Conservation (phyloP, 2,888 invertebrate genomes). For the Cosmopolites sordidus region DNA sequence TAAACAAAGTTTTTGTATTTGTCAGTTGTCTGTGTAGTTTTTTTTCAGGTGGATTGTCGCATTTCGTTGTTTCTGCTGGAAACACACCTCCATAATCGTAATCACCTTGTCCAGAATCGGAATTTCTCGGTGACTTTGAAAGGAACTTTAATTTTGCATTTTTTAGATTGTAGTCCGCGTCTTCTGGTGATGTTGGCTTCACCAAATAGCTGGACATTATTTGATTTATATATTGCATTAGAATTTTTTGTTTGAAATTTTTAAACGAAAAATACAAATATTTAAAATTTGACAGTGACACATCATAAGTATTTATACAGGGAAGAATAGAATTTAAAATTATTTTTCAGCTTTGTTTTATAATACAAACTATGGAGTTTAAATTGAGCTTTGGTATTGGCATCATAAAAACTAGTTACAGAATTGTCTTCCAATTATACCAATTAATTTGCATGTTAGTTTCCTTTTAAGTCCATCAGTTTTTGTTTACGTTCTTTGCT, state of each 20-base stretch:
- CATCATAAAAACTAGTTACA: no score
- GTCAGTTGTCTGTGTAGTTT: constrained; percentile 20
- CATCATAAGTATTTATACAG: no score
- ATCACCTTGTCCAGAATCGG: constrained; percentile 27
- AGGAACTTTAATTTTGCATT: background rate
- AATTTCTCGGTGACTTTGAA: background rate
- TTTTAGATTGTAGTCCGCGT: background rate
- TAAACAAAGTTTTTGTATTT: constrained; percentile 27
- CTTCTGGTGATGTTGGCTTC: background rate
- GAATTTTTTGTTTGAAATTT: constrained; percentile 7
- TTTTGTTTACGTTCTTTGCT: no score
- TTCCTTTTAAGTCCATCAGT: no score
- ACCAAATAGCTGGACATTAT: constrained; percentile 14
- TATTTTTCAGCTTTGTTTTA: no score
- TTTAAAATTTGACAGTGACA: no score
- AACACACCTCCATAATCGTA: constrained; percentile 21
- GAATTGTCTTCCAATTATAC: no score
- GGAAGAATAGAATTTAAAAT: no score
- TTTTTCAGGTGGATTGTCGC: constrained; percentile 15
- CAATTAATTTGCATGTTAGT: no score
- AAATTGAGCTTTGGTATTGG: no score
- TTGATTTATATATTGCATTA: constrained; percentile 15
- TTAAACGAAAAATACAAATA: no score
- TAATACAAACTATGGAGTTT: no score
- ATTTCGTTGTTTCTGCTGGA: background rate